These are phyloP conservation scores for Mimumesa dahlbomi DNA, from an alignment of 2,888 invertebrate genomes.

Conservation along the genomic window DNA sequence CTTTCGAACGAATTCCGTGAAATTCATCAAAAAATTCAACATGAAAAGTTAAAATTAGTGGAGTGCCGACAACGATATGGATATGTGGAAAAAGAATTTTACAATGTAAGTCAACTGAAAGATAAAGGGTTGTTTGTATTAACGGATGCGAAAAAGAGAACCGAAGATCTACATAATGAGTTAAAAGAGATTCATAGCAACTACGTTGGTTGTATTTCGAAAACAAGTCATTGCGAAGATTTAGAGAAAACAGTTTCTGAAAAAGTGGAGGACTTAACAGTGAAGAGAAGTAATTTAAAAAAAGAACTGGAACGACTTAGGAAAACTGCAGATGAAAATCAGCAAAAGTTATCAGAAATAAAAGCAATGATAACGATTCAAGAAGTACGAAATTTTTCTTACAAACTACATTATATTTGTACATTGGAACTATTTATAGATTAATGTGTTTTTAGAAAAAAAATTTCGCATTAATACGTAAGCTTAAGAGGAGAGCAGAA, in stretches of 20 bases:
- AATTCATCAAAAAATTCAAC: slow-evolving; percentile 23
- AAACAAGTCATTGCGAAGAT: neutral
- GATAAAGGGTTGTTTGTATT: slow-evolving; percentile 49
- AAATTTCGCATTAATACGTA: slow-evolving; percentile 35
- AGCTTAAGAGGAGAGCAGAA: slow-evolving; percentile 35
- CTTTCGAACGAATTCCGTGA: neutral
- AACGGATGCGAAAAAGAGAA: slow-evolving; percentile 29
- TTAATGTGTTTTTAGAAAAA: slow-evolving; percentile 48
- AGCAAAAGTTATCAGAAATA: slow-evolving; percentile 27
- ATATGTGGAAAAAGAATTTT: slow-evolving; percentile 35
- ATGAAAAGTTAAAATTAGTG: slow-evolving; percentile 26
- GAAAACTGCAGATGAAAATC: slow-evolving; percentile 28
- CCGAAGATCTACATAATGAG: slow-evolving; percentile 19
- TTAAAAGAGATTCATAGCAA: slow-evolving; percentile 45
- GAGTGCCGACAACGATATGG: slow-evolving; percentile 29
- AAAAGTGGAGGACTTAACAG: slow-evolving; percentile 21
- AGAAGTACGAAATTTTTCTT: slow-evolving; percentile 36
- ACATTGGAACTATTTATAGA: neutral
- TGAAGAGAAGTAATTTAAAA: slow-evolving; percentile 20
- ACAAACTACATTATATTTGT: neutral
- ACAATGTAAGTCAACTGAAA: slow-evolving; percentile 30
- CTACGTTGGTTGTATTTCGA: slow-evolving; percentile 27
- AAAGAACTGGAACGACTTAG: slow-evolving; percentile 19
- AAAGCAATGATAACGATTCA: slow-evolving; percentile 28
- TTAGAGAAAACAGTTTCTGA: slow-evolving; percentile 2